phyloP scores from a whole-genome alignment of 2,888 invertebrate species.

The Chrysotoxum bicinctum region DNA sequence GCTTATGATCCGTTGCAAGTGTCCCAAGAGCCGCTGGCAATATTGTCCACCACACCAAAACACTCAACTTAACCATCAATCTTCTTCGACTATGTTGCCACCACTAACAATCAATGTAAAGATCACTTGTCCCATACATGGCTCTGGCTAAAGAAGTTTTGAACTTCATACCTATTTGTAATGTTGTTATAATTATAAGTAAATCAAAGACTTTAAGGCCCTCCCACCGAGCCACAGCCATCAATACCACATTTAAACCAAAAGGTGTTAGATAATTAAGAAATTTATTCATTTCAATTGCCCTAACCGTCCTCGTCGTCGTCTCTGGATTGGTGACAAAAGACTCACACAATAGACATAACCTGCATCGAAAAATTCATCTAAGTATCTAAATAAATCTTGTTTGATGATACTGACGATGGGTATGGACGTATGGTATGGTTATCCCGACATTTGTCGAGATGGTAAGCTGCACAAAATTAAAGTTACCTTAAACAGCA shows the following conservation, averaged over 20 bases:
- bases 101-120: constrained; percentile 48
- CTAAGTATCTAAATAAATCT: constrained; percentile 65
- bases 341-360: constrained; percentile 14
- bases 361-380: constrained; percentile 6
- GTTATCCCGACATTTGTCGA: background rate
- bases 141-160: constrained; percentile 39
- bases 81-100: constrained; percentile 23
- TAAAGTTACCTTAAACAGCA: constrained; percentile 53
- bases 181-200: constrained; percentile 8
- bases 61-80: constrained; percentile 55
- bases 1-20: constrained; percentile 28
- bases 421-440: background rate
- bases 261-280: constrained; percentile 71
- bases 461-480: constrained; percentile 47
- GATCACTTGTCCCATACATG: constrained; percentile 67
- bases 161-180: constrained; percentile 36
- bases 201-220: constrained; percentile 33
- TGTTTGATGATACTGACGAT: constrained; percentile 48
- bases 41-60: constrained; percentile 61
- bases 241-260: constrained; percentile 32
- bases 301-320: background rate
- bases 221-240: constrained; percentile 24
- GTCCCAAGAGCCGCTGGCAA: constrained; percentile 31
- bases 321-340: constrained; percentile 16
- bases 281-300: constrained; percentile 69